Evolutionary conservation across 2,797 vertebrate genomes (phyloP).

Genomic region (Ceyx erithaca): DNA sequence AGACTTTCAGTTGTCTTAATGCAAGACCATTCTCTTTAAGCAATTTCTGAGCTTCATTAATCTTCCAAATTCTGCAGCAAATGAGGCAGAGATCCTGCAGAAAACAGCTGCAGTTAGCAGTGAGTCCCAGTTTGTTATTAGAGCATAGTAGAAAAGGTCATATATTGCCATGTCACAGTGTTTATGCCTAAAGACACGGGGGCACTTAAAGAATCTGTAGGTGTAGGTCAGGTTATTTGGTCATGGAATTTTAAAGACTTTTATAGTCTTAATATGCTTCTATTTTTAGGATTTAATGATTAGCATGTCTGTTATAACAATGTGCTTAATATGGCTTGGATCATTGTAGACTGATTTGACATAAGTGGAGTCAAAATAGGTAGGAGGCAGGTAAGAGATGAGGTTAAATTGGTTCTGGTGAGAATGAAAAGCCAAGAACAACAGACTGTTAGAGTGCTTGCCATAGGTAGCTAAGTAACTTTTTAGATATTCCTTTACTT

Average conservation of each 20-base stretch:
- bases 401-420: conserved; percentile 11
- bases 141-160: background rate
- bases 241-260: background rate
- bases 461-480: background rate
- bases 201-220: background rate
- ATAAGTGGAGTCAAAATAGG: background rate
- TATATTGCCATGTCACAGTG: background rate
- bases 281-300: background rate
- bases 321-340: background rate
- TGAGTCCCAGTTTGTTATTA: background rate
- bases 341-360: background rate
- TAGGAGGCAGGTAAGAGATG: background rate
- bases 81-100: conserved; percentile 43
- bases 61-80: conserved; percentile 36
- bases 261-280: background rate
- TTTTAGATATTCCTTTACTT: background rate
- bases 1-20: background rate
- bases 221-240: background rate
- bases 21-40: background rate
- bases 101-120: background rate
- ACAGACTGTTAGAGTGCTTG: background rate
- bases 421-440: background rate
- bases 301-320: background rate
- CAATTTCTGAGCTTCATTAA: conserved; percentile 30
- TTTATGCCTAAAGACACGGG: background rate